Percentiles rank a stretch among this genome's conserved stretches.
These are phyloP conservation scores for Smittia aterrima DNA, from an alignment of 2,888 invertebrate species.

Conservation along the genomic window DNA sequence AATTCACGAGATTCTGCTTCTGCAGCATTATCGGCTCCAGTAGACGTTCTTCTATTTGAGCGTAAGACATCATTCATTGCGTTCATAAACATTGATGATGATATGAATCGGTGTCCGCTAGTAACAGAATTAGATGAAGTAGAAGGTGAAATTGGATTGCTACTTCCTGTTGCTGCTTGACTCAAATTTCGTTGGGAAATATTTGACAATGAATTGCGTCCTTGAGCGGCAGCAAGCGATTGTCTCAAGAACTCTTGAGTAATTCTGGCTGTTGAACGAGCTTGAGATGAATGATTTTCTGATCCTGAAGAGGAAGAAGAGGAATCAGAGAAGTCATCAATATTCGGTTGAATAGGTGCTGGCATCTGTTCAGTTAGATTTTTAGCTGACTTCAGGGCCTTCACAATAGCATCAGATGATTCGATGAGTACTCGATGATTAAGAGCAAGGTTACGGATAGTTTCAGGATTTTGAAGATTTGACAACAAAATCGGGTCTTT, in stretches of 20 bases:
- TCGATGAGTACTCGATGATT: conserved; percentile 67
- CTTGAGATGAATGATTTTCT: conserved; percentile 52
- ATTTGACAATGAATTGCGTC: conserved; percentile 52
- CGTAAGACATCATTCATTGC: conserved; percentile 71
- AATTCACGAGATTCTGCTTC: conserved; percentile 43
- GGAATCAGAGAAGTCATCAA: conserved; percentile 51
- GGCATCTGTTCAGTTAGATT: background rate
- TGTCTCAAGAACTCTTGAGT: conserved; percentile 47
- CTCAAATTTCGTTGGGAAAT: conserved; percentile 51
- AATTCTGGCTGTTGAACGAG: conserved; percentile 48
- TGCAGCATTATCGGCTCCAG: conserved; percentile 43
- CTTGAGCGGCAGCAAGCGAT: conserved; percentile 51
- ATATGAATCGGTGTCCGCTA: conserved; percentile 54
- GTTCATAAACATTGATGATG: conserved; percentile 75
- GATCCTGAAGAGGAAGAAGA: conserved; percentile 48
- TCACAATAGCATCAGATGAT: conserved; percentile 57
- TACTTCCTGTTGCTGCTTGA: conserved; percentile 14
- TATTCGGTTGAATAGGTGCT: conserved; percentile 43
- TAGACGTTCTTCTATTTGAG: conserved; percentile 44
- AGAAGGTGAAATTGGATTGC: conserved; percentile 33
- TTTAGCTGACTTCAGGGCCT: conserved; percentile 45
- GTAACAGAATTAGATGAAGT: conserved; percentile 35
- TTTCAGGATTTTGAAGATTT: conserved; percentile 64
- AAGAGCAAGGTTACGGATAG: conserved; percentile 63
- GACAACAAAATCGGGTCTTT: conserved; percentile 70